Base-by-base conservation (phyloP, 53 echinoderm and acorn worm genomes). In the Hippasteria phrygiana region DNA sequence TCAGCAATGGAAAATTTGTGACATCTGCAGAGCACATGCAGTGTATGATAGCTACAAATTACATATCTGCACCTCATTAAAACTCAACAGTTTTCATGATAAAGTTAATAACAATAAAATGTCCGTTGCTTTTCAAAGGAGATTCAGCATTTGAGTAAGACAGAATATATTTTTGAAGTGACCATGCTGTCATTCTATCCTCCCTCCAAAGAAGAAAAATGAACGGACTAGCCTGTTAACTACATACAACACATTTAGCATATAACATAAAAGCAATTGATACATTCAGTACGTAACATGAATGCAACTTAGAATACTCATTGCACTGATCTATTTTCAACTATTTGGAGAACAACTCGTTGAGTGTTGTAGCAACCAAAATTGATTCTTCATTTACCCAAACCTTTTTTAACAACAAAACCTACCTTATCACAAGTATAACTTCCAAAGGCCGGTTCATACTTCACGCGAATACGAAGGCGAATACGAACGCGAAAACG, bases 281-380 rank as follows among this genome's bases (percentile, higher is more conserved):
- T 56, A 18, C 8, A 64, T 28, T 28, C 28, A 64, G 64, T 28
- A 64, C 29, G 13, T 9, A 64, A 64, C 64, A 64, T 10, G 13
- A 5, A 64, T 64, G 64, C 64, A 64, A 64, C 64, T 7, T 28
- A 64, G 7, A 5, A 64, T 64, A 64, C 5, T 64, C 64, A 64
- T 64, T 64, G 64, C 64, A 64, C 64, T 64, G 29, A 17, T 64
- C 64, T 26, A n/a, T n/a, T n/a, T n/a, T n/a, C n/a, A n/a, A n/a
- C n/a, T n/a, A n/a, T n/a, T n/a, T n/a, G n/a, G n/a, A n/a, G n/a
- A n/a, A n/a, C n/a, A n/a, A n/a, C n/a, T n/a, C n/a, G n/a, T n/a
- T n/a, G n/a, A n/a, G n/a, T n/a, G n/a, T n/a, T n/a, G n/a, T n/a
- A n/a, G n/a, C n/a, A n/a, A n/a, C n/a, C n/a, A n/a, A n/a, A n/a